phyloP scores from a whole-genome alignment of 2,888 invertebrate species.

The Bombyx huttoni region DNA sequence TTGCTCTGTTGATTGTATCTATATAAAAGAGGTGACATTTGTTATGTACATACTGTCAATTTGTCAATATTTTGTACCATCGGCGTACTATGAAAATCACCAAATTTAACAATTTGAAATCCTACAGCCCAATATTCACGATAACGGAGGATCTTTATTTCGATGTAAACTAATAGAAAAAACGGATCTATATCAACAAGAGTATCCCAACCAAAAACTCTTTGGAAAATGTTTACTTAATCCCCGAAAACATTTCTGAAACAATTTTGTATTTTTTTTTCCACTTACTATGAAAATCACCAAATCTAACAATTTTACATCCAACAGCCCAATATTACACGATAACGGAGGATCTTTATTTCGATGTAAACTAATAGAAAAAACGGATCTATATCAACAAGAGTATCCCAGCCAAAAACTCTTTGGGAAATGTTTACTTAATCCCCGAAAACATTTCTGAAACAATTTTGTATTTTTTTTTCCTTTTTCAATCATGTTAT shows the following conservation, averaged over 20 bases:
- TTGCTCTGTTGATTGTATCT: too few relatives aligned
- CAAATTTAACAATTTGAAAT: not conserved
- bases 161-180: not conserved
- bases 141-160: not conserved
- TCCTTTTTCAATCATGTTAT: constrained; percentile 15
- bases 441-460: not conserved
- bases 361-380: not conserved
- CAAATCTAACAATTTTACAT: not conserved
- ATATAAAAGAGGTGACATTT: too few relatives aligned
- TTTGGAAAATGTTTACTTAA: not conserved
- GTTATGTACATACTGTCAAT: too few relatives aligned
- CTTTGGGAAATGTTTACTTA: not conserved
- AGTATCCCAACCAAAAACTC: not conserved
- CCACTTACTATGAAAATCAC: constrained; percentile 1
- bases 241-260: not conserved
- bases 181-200: not conserved
- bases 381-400: not conserved
- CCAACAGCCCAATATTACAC: not conserved
- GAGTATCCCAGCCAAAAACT: not conserved
- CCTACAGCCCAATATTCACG: not conserved
- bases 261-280: constrained; percentile 1
- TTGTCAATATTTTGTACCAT: too few relatives aligned
- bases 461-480: not conserved
- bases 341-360: not conserved
- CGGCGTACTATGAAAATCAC: too few relatives aligned